Base-by-base conservation (phyloP, 2,888 invertebrate genomes). In the Strigamia maritima region DNA sequence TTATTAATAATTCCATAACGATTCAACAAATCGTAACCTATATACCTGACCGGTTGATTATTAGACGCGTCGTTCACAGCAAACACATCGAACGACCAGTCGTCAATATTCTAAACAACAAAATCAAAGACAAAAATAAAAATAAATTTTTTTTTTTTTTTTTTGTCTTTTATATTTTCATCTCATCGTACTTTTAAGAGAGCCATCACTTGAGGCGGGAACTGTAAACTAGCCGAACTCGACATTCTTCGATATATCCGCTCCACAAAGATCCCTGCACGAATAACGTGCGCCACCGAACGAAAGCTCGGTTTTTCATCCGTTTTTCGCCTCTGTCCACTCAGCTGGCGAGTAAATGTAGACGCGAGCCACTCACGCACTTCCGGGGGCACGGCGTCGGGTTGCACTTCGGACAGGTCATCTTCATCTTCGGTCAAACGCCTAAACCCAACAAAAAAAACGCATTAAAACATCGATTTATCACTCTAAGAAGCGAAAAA, bases 291-390 rank as follows among this genome's bases (percentile, higher is more conserved):
- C 75, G 97, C 97, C 82, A 98, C 97, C 80, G 95, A 94, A 80
- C 95, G 92, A 88, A 97, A 97, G 87, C 94, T 93, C 4, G 88
- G 87, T 81, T 88, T 88, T 79, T 88, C 88, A 77, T 87, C 87
- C 16, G 94, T 93, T 85, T 93, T 93, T 84, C 91, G 90, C 82
- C 92, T 90, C 79, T 93, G 91, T 80, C 93, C 92, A 81, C 92
- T 93, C 87, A 93, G 89, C 86, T 95, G 95, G 82, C 96, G 90
- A 49, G 97, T 98, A 88, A 97, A 97, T 75, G 97, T 97, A 80
- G 96, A 93, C 80, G 97, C 96, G 86, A 97, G 88, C 97, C 97
- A 97, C 87, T 97, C 97, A 83, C 97, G 90, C 70, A 97, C 97
- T 87, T 97, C 97, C 80, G 93, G 95, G 60, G 97, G 97, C 77